Evolutionary conservation across 2,888 invertebrate genomes (phyloP).

Genomic region (Caenorhabditis wallacei): DNA sequence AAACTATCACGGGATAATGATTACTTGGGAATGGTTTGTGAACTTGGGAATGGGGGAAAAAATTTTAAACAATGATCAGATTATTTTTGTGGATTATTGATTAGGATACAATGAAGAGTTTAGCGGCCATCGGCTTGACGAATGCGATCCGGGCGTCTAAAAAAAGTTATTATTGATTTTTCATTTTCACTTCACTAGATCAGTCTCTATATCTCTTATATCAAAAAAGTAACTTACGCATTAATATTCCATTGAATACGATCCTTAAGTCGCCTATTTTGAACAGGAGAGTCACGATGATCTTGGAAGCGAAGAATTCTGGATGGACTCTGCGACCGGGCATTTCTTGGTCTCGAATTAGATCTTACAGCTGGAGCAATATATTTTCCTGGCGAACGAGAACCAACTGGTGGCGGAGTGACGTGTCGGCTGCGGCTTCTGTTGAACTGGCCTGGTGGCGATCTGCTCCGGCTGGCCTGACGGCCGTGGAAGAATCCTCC

Average conservation of each 20-base stretch:
- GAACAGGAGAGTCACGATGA: neutral
- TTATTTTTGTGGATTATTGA: too few relatives aligned
- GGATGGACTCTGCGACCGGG: neutral
- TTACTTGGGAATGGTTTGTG: too few relatives aligned
- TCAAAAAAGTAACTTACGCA: constrained; percentile 1
- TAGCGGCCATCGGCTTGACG: neutral
- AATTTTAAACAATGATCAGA: too few relatives aligned
- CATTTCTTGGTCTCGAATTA: too few relatives aligned
- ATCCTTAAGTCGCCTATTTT: too few relatives aligned
- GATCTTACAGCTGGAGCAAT: neutral
- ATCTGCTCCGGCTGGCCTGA: neutral
- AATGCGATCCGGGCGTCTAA: constrained; percentile 20
- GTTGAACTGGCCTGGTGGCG: neutral
- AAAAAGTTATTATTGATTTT: neutral
- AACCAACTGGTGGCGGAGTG: neutral
- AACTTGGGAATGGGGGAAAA: too few relatives aligned
- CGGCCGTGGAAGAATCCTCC: neutral
- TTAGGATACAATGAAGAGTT: neutral
- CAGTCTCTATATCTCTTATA: neutral
- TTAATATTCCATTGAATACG: constrained; percentile 1
- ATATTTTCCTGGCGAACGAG: constrained; percentile 2
- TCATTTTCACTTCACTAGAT: neutral
- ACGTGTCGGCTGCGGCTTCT: neutral
- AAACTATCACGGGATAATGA: neutral
- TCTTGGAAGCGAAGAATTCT: neutral